A percentile compares a stretch with the other conserved stretches of the same genome.
phyloP scores from a whole-genome alignment of 1,140 invertebrate species.

The Bombus terrestris region DNA sequence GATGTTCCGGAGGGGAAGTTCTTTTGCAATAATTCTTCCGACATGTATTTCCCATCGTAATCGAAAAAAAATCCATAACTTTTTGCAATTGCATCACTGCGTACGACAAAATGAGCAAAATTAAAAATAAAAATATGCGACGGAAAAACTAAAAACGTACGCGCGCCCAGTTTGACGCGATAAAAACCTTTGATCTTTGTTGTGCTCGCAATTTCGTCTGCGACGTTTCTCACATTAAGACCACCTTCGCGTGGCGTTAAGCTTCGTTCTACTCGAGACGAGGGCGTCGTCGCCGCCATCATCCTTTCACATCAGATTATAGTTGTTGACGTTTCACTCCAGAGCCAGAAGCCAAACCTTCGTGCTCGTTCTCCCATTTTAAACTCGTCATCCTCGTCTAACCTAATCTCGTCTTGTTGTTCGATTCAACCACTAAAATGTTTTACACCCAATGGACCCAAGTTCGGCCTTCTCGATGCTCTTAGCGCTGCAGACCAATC shows the following conservation, averaged over 20 bases:
- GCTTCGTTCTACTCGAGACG: conserved; percentile 5
- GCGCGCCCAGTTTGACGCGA: not conserved
- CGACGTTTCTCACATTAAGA: conserved; percentile 1
- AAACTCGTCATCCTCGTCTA: conserved; percentile 19
- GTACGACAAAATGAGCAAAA: no score
- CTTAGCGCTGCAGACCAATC: not conserved
- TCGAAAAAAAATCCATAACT: no score
- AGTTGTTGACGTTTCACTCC: conserved; percentile 34
- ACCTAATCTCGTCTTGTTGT: not conserved
- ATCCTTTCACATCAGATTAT: conserved; percentile 27
- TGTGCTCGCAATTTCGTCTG: no score
- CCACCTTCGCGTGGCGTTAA: not conserved
- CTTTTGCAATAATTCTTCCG: no score
- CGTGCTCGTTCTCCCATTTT: not conserved
- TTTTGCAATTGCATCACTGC: no score
- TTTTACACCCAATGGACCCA: not conserved
- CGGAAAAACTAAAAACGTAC: no score
- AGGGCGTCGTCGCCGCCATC: not conserved
- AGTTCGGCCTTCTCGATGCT: not conserved
- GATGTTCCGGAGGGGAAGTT: no score
- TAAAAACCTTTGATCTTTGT: not conserved
- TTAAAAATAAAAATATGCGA: no score
- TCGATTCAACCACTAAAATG: not conserved
- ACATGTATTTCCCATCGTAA: no score
- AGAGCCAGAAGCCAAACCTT: conserved; percentile 27